phyloP scores from a whole-genome alignment of 1,140 invertebrate genomes.

The Lucilia sericata region DNA sequence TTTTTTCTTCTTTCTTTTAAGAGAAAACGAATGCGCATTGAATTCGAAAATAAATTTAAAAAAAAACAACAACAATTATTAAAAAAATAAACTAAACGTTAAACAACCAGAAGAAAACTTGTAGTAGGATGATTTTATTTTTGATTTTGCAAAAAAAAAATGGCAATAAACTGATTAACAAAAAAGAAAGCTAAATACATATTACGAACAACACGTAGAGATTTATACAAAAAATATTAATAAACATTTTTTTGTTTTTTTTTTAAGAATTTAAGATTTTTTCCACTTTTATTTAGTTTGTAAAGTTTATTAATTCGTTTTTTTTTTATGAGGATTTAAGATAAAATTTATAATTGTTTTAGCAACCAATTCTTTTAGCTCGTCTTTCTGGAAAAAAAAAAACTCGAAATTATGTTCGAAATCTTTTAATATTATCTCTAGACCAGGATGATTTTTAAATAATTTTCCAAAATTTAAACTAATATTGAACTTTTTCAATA shows the following conservation, averaged over 20 bases:
- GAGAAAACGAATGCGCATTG: neutral
- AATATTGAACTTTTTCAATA: no score
- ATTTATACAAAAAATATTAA: neutral
- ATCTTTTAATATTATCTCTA: no score
- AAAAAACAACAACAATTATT: no score
- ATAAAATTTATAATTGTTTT: no score
- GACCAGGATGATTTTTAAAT: no score
- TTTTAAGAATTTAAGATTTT: neutral
- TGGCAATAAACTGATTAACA: constrained; percentile 1
- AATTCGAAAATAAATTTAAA: neutral
- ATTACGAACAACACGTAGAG: neutral
- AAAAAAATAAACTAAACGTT: neutral
- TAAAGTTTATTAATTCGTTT: no score
- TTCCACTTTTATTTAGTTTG: no score
- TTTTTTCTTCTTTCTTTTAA: neutral
- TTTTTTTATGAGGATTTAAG: no score
- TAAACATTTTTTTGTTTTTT: neutral
- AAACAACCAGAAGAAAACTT: neutral
- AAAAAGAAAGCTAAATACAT: neutral
- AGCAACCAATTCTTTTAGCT: no score
- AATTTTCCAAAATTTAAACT: no score
- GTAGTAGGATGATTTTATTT: neutral
- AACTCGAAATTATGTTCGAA: no score
- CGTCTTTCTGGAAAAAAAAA: no score
- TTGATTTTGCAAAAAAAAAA: neutral